Conservation (phyloP, 2,888 invertebrate genomes). For the Alsophila aescularia region DNA sequence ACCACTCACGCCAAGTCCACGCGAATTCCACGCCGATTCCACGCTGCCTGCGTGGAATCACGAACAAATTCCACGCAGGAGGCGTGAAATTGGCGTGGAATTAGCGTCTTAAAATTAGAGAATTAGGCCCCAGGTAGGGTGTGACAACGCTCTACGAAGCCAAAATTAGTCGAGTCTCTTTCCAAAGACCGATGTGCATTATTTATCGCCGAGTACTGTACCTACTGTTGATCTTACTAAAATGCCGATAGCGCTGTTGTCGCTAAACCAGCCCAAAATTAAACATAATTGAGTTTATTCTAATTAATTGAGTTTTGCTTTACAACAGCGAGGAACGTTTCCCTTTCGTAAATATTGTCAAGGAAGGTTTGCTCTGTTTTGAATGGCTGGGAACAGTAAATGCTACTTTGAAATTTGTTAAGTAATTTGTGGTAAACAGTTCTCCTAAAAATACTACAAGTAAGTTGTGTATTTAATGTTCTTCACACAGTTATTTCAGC, state of each 20-base stretch:
- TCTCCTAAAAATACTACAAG: too few relatives aligned
- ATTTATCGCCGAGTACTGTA: not conserved
- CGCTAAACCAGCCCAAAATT: not conserved
- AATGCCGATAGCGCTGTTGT: not conserved
- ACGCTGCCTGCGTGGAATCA: too few relatives aligned
- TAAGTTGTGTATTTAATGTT: not conserved
- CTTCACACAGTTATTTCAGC: not conserved
- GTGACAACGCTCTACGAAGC: too few relatives aligned
- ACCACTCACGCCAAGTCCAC: too few relatives aligned
- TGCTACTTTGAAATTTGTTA: too few relatives aligned
- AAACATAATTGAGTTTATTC: conserved; percentile 4
- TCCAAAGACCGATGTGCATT: too few relatives aligned
- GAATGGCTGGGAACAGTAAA: not conserved
- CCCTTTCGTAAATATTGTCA: conserved; percentile 6
- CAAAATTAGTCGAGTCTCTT: too few relatives aligned
- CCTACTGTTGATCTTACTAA: not conserved
- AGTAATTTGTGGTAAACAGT: not conserved
- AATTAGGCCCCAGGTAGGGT: too few relatives aligned
- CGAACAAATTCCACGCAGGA: too few relatives aligned
- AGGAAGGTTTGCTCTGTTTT: not conserved
- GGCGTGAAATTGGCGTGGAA: too few relatives aligned
- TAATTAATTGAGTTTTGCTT: conserved; percentile 12
- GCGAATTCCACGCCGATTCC: too few relatives aligned
- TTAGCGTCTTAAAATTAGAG: too few relatives aligned
- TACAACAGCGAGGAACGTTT: not conserved